phyloP scores from a whole-genome alignment of 2,113 vertebrate genomes.

The Stegastes partitus region DNA sequence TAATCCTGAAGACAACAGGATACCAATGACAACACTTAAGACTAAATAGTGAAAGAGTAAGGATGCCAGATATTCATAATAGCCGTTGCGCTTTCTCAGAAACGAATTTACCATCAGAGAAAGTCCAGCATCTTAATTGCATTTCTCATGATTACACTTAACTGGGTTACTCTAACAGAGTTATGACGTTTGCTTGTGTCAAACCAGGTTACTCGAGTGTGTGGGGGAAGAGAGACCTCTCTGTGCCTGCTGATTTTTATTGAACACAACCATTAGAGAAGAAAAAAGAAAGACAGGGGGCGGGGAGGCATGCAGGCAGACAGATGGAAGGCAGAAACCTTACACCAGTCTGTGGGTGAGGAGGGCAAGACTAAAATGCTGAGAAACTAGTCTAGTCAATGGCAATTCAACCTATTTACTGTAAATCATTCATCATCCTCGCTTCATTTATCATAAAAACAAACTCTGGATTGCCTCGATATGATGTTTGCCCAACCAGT shows the following conservation, averaged over 20 bases:
- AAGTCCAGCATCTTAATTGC: not conserved
- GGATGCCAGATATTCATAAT: not conserved
- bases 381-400: slow-evolving; percentile 10
- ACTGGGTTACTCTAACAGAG: slow-evolving; percentile 49
- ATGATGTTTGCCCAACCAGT: not conserved
- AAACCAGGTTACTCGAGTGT: slow-evolving; percentile 14
- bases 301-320: not conserved
- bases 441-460: not conserved
- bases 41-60: no score
- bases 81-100: not conserved
- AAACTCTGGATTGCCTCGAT: not conserved
- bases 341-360: slow-evolving; percentile 47
- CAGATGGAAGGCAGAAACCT: slow-evolving; percentile 70
- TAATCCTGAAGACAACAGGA: no score
- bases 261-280: slow-evolving; percentile 20
- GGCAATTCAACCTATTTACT: slow-evolving; percentile 22
- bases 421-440: not conserved
- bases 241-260: slow-evolving; percentile 20
- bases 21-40: no score
- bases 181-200: slow-evolving; percentile 22
- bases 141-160: slow-evolving; percentile 29
- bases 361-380: not conserved
- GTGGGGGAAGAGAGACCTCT: not conserved
- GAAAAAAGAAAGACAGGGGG: slow-evolving; percentile 1
- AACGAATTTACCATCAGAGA: slow-evolving; percentile 26